phyloP scores from a whole-genome alignment of 2,113 vertebrate genomes.

The Proterorhinus semilunaris region DNA sequence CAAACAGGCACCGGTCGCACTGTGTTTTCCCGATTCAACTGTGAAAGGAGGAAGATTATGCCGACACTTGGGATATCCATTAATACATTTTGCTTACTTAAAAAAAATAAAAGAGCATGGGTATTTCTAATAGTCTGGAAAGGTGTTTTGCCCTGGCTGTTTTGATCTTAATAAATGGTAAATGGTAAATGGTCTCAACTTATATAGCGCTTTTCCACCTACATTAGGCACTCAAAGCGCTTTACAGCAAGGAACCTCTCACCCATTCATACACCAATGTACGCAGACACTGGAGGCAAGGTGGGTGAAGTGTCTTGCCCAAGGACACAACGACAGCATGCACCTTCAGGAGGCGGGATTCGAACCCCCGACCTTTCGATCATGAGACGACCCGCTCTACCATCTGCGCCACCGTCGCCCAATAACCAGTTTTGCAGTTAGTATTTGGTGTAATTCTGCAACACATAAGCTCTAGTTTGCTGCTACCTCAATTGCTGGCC shows the following conservation, averaged over 20 bases:
- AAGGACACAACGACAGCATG: too few relatives aligned
- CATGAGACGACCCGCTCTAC: too few relatives aligned
- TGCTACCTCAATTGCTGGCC: background rate
- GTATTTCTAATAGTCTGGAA: background rate
- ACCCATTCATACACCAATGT: too few relatives aligned
- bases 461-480: background rate
- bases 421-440: background rate
- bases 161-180: background rate
- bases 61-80: background rate
- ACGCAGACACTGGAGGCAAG: too few relatives aligned
- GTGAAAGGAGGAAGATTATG: background rate
- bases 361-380: too few relatives aligned
- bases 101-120: background rate
- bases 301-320: too few relatives aligned
- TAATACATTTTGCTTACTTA: background rate
- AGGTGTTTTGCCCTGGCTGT: background rate
- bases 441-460: background rate
- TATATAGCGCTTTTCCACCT: too few relatives aligned
- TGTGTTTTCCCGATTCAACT: slow-evolving; percentile 4
- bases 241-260: too few relatives aligned
- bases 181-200: too few relatives aligned
- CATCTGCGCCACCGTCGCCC: too few relatives aligned
- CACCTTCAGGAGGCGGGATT: too few relatives aligned
- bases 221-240: too few relatives aligned
- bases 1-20: slow-evolving; percentile 4